These are phyloP conservation scores for Heliornis fulica DNA, from an alignment of 2,113 vertebrate species.

Conservation along the genomic window DNA sequence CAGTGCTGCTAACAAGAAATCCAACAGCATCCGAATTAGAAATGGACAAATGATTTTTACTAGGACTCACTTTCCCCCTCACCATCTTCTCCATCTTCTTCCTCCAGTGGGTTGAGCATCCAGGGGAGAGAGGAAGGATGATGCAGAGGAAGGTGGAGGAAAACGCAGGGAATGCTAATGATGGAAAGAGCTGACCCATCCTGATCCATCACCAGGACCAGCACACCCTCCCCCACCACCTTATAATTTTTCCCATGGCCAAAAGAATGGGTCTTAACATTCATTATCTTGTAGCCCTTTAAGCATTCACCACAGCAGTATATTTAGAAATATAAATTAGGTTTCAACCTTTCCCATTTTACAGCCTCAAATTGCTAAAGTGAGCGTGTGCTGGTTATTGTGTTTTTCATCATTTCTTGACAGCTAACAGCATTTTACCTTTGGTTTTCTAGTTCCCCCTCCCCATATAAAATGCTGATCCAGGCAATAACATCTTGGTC, in stretches of 20 bases:
- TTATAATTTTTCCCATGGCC: neutral
- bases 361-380: neutral
- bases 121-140: neutral
- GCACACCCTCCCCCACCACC: too few species aligned
- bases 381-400: neutral
- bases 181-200: neutral
- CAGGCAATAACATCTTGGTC: neutral
- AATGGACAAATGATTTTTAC: neutral
- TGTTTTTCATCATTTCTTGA: neutral
- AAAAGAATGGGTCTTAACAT: neutral
- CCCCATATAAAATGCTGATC: neutral
- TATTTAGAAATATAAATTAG: neutral
- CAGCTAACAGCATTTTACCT: neutral
- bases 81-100: neutral
- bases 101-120: fast-evolving
- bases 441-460: neutral
- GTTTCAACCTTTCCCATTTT: neutral
- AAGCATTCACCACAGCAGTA: neutral
- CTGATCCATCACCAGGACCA: neutral
- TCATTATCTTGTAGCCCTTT: neutral
- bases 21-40: neutral
- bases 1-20: neutral
- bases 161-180: neutral
- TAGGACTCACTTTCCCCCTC: neutral
- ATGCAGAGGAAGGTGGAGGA: neutral